A percentile compares a stretch with the other conserved stretches of the same genome.
Evolutionary conservation across 2,113 vertebrate genomes (phyloP).

Genomic region (Crocuta crocuta): DNA sequence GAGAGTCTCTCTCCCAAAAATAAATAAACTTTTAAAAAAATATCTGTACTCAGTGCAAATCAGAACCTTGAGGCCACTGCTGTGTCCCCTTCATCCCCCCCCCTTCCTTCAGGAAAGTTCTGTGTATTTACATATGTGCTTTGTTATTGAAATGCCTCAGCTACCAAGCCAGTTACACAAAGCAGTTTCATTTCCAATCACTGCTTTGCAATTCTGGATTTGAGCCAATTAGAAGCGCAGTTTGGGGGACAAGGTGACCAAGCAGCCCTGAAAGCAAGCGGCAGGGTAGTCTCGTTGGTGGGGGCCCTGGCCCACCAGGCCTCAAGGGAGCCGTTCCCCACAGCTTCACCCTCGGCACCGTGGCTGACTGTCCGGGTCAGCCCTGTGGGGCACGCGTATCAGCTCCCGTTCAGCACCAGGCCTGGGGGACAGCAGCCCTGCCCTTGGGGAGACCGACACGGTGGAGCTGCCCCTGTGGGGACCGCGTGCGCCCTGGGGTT

Average conservation of each 20-base stretch:
- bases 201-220: not conserved
- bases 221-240: not conserved
- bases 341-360: not conserved
- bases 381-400: fast-evolving
- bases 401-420: not conserved
- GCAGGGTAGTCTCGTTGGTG: fast-evolving
- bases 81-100: too few relatives aligned
- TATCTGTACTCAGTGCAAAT: not conserved
- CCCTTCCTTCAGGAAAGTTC: not conserved
- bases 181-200: not conserved
- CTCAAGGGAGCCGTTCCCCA: fast-evolving
- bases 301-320: not conserved
- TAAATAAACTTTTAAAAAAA: not conserved
- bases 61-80: fast-evolving
- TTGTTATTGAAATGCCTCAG: fast-evolving
- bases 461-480: fast-evolving
- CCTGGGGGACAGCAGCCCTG: not conserved
- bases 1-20: too few relatives aligned
- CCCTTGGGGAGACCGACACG: not conserved
- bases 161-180: not conserved
- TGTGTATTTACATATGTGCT: fast-evolving
- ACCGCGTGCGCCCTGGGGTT: fast-evolving
- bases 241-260: not conserved
- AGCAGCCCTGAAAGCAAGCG: not conserved
- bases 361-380: not conserved